phyloP scores from a whole-genome alignment of 2,113 vertebrate genomes.

The Hemibagrus wyckioides region DNA sequence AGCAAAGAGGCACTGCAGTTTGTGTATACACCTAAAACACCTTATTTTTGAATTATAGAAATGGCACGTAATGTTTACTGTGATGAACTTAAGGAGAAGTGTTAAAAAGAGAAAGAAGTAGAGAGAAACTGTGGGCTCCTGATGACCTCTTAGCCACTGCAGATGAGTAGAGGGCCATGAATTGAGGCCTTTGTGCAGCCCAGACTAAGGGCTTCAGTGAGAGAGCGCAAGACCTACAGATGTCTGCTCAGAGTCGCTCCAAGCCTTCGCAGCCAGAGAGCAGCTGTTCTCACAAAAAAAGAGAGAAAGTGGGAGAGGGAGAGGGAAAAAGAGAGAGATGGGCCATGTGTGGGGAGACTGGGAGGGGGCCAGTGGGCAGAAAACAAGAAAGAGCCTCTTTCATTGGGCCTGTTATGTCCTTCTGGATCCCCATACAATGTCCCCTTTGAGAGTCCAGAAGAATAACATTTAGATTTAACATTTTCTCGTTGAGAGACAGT shows the following conservation, averaged over 20 bases:
- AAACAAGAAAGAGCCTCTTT: slow-evolving; percentile 80
- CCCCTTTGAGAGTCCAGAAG: slow-evolving; percentile 79
- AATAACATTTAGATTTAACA: slow-evolving; percentile 82
- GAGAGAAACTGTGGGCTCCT: slow-evolving; percentile 59
- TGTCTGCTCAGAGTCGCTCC: slow-evolving; percentile 71
- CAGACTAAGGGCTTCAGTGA: slow-evolving; percentile 70
- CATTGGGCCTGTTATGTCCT: slow-evolving; percentile 78
- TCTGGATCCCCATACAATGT: slow-evolving; percentile 80
- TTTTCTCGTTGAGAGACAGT: slow-evolving; percentile 77
- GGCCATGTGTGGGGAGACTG: slow-evolving; percentile 69
- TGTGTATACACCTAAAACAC: not conserved
- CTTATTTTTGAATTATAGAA: not conserved
- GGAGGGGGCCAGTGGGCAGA: slow-evolving; percentile 73
- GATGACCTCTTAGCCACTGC: slow-evolving; percentile 70
- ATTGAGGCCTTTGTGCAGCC: slow-evolving; percentile 72
- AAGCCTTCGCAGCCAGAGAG: slow-evolving; percentile 74
- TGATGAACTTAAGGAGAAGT: slow-evolving; percentile 36
- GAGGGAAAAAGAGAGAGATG: slow-evolving; percentile 60
- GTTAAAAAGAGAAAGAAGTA: slow-evolving; percentile 48
- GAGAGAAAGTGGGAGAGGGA: slow-evolving; percentile 22
- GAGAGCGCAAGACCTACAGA: slow-evolving; percentile 71
- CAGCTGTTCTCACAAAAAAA: slow-evolving; percentile 73
- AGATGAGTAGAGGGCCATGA: slow-evolving; percentile 65
- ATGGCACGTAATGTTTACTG: not conserved
- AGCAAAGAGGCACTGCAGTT: not conserved